phyloP scores from a whole-genome alignment of 2,113 vertebrate species.

The Lanius ludovicianus region DNA sequence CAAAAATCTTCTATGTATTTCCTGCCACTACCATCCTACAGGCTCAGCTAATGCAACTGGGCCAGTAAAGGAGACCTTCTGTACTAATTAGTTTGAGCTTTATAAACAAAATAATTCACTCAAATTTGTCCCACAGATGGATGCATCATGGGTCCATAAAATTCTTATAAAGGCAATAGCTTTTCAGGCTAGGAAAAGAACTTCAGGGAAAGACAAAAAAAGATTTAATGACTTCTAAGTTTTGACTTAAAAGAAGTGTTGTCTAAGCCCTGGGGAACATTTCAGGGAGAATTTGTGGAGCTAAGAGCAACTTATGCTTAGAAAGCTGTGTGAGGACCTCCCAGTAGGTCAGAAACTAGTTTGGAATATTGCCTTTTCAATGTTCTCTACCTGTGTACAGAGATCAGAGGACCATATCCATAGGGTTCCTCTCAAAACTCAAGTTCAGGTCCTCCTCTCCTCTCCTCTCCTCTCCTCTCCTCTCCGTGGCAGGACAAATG shows the following conservation, averaged over 20 bases:
- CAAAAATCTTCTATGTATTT: background rate
- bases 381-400: background rate
- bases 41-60: background rate
- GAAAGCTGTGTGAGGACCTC: background rate
- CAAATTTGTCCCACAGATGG: background rate
- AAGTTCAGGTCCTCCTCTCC: background rate
- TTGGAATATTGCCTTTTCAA: background rate
- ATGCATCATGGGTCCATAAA: background rate
- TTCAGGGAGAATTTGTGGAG: background rate
- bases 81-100: background rate
- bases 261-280: background rate
- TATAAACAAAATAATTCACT: background rate
- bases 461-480: background rate
- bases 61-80: background rate
- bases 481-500: background rate
- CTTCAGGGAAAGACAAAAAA: background rate
- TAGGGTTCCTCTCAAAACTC: background rate
- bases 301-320: background rate
- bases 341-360: background rate
- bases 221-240: background rate
- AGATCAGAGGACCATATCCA: background rate
- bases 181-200: background rate
- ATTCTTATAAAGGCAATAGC: background rate
- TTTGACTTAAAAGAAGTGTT: background rate
- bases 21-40: background rate